Base-by-base conservation (phyloP, 2,888 invertebrate species). In the Trichogramma dendrolimi region DNA sequence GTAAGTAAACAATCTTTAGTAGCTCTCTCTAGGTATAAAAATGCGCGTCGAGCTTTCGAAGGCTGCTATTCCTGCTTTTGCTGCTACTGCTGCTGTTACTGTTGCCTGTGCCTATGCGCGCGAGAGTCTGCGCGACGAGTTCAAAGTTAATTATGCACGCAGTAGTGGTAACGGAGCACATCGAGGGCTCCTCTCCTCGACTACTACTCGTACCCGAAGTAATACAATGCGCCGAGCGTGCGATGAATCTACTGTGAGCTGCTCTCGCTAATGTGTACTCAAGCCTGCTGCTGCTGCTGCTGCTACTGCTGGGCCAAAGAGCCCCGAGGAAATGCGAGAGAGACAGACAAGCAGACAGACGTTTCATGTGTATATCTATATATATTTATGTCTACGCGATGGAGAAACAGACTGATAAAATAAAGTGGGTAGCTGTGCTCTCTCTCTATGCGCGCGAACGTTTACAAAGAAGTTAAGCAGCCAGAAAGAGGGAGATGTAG, bases 71-170 rank as follows among this genome's bases (percentile, higher is more conserved):
- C 27, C 27, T 27, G 27, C 27, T 27, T 27, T 27, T 27, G 27
- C 27, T 27, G 3, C 27, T 27, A 3, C 27, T 27, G 3, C 27
- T 27, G 27, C 27, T 27, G 14, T 2, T 14, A 2, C 1, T 14
- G 2, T 2, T 14, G 27, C 27, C 27, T 27, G 27, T 27, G 27
- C 27, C 27, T 27, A 27, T 27, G 27, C 27, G 27, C 27, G 27
- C 27, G 27, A 27, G 27, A 27, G 27, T 27, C 27, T 27, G 27
- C 27, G 27, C 27, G 27, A 27, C 27, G 27, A 27, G 27, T 27
- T 27, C 27, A 63, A 60, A 53, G 60, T 63, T 63, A 63, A 63
- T 63, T 63, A 63, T 63, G 60, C 63, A 63, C 7, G 27, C 27
- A 27, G 27, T 27, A 27, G 27, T 27, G 27, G 27, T 27, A 27